Percentiles rank a stretch among this genome's conserved stretches.
These are phyloP conservation scores for Alviniconcha marisindica DNA, from an alignment of 1,140 invertebrate species.

Conservation along the genomic window DNA sequence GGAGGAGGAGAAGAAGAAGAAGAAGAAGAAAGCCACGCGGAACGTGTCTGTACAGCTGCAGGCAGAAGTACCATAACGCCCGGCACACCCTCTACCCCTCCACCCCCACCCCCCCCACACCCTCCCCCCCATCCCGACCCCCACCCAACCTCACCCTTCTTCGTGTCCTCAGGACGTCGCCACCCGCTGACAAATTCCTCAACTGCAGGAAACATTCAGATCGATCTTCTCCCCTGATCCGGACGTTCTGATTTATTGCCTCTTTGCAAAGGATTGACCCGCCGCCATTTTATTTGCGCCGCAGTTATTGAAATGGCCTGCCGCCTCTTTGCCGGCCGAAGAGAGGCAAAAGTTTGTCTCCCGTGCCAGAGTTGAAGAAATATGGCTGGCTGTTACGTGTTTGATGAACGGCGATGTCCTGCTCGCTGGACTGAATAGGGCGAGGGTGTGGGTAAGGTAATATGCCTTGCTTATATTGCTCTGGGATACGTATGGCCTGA, in stretches of 20 bases:
- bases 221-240: background rate
- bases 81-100: too few species aligned
- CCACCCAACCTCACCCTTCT: too few species aligned
- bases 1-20: background rate
- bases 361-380: background rate
- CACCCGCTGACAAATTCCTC: constrained; percentile 9
- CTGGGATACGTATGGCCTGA: too few species aligned
- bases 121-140: background rate
- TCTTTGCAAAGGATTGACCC: background rate
- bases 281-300: constrained; percentile 3
- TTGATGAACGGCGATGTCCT: too few species aligned
- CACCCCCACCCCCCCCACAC: background rate
- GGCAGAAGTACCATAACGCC: too few species aligned
- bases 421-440: too few species aligned
- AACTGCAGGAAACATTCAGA: background rate
- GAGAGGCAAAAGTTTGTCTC: background rate
- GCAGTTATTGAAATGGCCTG: background rate
- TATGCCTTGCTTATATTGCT: too few species aligned
- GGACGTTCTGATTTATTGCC: constrained; percentile 16
- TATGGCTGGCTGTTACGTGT: background rate
- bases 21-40: too few species aligned
- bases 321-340: background rate
- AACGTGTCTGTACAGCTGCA: too few species aligned
- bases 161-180: background rate
- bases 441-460: too few species aligned